Conservation (phyloP, 2,797 vertebrate genomes). For the Anisognathus igniventris region DNA sequence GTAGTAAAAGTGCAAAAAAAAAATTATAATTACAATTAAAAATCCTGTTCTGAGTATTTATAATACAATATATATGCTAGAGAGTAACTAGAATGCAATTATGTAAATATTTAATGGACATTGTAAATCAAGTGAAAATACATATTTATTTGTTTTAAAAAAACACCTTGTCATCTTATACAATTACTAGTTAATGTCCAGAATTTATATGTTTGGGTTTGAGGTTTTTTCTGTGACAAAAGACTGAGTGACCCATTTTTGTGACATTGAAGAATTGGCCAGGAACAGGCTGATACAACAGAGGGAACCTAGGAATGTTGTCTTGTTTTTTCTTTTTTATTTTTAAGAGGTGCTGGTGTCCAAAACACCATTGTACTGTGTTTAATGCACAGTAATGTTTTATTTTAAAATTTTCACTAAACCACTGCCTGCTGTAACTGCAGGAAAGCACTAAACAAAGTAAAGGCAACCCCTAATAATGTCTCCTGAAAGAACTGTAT, state of each 20-base stretch:
- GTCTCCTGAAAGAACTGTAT: not conserved
- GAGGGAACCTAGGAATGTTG: not conserved
- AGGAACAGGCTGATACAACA: not conserved
- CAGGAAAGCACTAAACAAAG: not conserved
- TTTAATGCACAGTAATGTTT: not conserved
- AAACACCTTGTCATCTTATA: not conserved
- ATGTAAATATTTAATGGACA: not conserved
- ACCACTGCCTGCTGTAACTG: not conserved
- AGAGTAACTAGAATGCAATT: not conserved
- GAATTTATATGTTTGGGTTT: not conserved
- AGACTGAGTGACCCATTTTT: not conserved
- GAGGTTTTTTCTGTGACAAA: fast-evolving
- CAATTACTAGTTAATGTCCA: not conserved
- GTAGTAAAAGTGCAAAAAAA: not conserved
- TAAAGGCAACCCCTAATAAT: not conserved
- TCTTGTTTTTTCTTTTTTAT: not conserved
- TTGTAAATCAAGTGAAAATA: not conserved
- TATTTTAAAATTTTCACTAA: conserved; percentile 34
- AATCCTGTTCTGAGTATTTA: not conserved
- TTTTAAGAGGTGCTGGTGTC: not conserved
- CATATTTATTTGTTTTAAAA: not conserved
- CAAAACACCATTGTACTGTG: not conserved
- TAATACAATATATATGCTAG: not conserved
- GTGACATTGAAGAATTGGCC: not conserved
- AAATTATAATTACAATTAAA: not conserved